These are phyloP conservation scores for Aphidoletes aphidimyza DNA, from an alignment of 2,888 invertebrate species.

Conservation along the genomic window DNA sequence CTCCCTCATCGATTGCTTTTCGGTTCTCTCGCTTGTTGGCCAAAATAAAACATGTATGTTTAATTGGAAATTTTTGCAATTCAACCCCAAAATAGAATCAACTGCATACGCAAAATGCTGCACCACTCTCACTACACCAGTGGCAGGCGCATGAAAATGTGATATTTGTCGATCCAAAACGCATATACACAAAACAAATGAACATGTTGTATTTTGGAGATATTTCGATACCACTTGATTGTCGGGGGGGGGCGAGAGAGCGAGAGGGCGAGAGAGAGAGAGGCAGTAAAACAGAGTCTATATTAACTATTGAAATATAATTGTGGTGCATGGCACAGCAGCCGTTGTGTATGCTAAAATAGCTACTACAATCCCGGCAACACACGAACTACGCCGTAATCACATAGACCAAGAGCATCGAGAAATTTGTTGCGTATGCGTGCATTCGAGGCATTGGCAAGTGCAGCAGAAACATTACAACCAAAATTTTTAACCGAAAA, in stretches of 20 bases:
- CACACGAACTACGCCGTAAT: not conserved
- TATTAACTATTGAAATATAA: not conserved
- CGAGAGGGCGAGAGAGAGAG: too few species aligned
- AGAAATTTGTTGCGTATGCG: not conserved
- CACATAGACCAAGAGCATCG: not conserved
- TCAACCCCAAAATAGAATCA: constrained; percentile 6
- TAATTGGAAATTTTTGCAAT: constrained; percentile 43
- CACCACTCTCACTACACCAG: not conserved
- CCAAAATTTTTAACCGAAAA: constrained; percentile 9
- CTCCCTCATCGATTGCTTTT: not conserved
- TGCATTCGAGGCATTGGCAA: not conserved
- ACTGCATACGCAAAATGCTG: not conserved
- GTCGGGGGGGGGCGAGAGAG: too few species aligned
- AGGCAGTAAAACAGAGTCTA: too few species aligned
- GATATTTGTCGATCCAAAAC: constrained; percentile 9
- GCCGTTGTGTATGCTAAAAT: constrained; percentile 8
- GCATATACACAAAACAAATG: constrained; percentile 39
- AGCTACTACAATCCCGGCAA: not conserved
- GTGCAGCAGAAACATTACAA: constrained; percentile 21
- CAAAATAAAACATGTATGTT: constrained; percentile 33
- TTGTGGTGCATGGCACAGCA: not conserved
- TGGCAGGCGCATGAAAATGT: not conserved
- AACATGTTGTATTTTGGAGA: constrained; percentile 40
- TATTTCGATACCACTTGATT: not conserved
- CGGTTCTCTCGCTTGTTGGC: not conserved